Evolutionary conservation across 1,140 invertebrate genomes (phyloP), one percentile per base, ranked within the genome.

Genomic region (Trichogramma pretiosum): DNA sequence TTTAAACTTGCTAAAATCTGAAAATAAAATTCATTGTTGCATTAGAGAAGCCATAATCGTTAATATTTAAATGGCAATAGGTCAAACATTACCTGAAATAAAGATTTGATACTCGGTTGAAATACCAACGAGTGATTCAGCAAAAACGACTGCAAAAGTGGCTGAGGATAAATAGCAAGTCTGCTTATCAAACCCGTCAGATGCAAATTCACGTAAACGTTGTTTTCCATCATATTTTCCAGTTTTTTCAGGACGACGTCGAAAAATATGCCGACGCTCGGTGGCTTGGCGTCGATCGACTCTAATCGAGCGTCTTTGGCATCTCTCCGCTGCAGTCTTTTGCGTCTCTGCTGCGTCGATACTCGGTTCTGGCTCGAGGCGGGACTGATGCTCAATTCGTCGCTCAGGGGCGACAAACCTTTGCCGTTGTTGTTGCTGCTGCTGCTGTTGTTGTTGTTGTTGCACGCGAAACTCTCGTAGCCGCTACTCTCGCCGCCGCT

Each of bases 31-130:
- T 47, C 28, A 26, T 40, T 24, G 30, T 41, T 23, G 22, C 36
- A n/a, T n/a, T n/a, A n/a, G n/a, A 24, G 16, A 11, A 16, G 23
- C 13, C 43, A 50, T 14, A 49, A 51, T 17, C 48, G 48, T 34
- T 18, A 40, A 13, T 30, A 30, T 30, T 30, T 8, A 13, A 30
- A 30, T 30, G n/a, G n/a, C n/a, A n/a, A n/a, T n/a, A n/a, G 45
- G 24, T 28, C 22, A 53, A 39, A 34, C 34, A 10, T 37, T 56
- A 64, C 89, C 78, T 93, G 89, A 69, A 88, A 85, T 40, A 97
- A 74, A 14, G 89, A 93, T 63, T 88, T 85, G 53, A 94, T 86
- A 59, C 87, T 87, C 3, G 90, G 89, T 62, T 93, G 89, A 57
- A 93, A 82, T 41, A 90, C 83, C 41, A 93, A 79, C 46, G 83